Evolutionary conservation across 2,797 vertebrate genomes (phyloP), one percentile per base, ranked within the genome.

Genomic region (Netta rufina): DNA sequence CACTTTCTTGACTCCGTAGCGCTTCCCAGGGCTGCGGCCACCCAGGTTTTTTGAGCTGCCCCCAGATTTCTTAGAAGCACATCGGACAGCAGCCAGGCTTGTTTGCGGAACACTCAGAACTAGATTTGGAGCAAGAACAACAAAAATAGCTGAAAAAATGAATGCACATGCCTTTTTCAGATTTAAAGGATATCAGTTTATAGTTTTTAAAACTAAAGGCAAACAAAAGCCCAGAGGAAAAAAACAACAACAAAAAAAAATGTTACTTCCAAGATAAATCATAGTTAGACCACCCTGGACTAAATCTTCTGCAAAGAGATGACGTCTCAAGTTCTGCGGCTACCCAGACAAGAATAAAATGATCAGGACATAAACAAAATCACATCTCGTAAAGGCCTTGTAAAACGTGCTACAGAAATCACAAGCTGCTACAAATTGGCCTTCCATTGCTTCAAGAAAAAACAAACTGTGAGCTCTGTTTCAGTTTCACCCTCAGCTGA

Each of bases 51-150:
- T 99, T 13, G 97, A 97, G 96, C 98, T 98, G n/a, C 98, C 98
- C 6, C 98, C 99, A 1, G 96, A 56, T 95, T 99, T 99, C 96
- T 99, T 99, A 17, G 99, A 99, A 2, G 99, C 99, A 27, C 96
- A 98, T 96, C 99, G 98, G 89, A 98, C 70, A 0, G 97, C 96
- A 65, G 97, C 91, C 36, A 98, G 89, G 13, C 97, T 86, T 2
- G 95, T 80, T 18, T 96, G 97, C 33, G 62, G 65, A 14, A 98
- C 56, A 4, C 89, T 60, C 47, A 98, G 70, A 82, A 97, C 97
- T 97, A 28, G 16, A 53, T 69, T 33, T 8, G 30, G 33, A 82
- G 28, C 45, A 78, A 92, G 39, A 91, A 75, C 7, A 69, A 83
- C 30, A n/a, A 41, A 8, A 58, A 1, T 0, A 82, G 21, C 43